Evolutionary conservation across 2,113 vertebrate species (phyloP).

Genomic region (Isichthys henryi): DNA sequence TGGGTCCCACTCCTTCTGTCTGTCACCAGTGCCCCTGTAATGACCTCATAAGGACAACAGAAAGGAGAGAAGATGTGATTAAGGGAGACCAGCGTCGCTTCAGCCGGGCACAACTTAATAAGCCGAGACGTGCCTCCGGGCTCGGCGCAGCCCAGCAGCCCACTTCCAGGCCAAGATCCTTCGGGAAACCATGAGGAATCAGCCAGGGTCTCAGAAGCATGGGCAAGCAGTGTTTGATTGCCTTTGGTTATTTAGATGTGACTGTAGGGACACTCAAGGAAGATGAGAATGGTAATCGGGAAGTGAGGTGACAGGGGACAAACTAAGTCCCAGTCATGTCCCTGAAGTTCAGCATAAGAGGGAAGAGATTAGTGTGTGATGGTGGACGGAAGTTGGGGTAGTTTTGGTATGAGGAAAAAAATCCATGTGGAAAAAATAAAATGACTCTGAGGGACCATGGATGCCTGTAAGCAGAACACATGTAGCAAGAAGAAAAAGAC

Average conservation of each 20-base stretch:
- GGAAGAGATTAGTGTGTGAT: background rate
- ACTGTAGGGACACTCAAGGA: background rate
- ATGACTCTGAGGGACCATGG: background rate
- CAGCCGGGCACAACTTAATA: background rate
- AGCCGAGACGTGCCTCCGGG: background rate
- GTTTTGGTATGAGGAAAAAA: background rate
- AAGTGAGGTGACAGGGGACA: background rate
- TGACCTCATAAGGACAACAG: background rate
- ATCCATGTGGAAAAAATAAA: background rate
- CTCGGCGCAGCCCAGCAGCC: background rate
- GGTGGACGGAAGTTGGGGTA: background rate
- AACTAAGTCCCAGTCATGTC: background rate
- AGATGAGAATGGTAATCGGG: background rate
- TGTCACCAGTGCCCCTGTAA: background rate
- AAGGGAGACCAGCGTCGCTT: background rate
- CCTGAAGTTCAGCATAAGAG: background rate
- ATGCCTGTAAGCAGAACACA: background rate
- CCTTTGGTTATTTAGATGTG: background rate
- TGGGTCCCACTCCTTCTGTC: background rate
- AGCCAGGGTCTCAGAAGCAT: background rate
- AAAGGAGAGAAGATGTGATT: conserved; percentile 1
- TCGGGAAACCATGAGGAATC: background rate
- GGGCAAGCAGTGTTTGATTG: background rate
- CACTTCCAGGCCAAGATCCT: background rate
- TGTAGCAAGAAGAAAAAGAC: background rate